Base-by-base conservation (phyloP, 2,113 vertebrate species). In the Xenotilapia caudafasciata region DNA sequence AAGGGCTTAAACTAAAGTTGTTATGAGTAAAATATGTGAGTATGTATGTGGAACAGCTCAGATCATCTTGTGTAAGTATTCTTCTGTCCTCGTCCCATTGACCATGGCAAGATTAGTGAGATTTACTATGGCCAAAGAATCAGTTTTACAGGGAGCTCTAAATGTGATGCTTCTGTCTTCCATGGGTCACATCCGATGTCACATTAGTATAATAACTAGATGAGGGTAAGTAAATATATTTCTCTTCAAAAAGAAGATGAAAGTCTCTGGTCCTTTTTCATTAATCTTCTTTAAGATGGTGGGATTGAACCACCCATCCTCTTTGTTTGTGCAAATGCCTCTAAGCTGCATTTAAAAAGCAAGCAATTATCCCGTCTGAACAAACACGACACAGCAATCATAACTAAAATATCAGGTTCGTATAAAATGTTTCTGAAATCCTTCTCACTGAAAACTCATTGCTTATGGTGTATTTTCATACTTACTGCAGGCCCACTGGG, bases 401-500 rank as follows among this genome's bases (percentile, higher is more conserved):
- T 79, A 89, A 51, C 40, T 56, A 49, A 86, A 77, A 31, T 79
- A 65, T 77, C 62, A 87, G 68, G 85, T 81, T 40, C 8, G 26
- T 86, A 70, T 84, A 47, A 77, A 70, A 83, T 80, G 49, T 90
- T 68, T 92, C 56, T 79, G 51, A 60, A 56, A 79, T 62, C 33
- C 7, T 33, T 82, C 14, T 28, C 68, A 28, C 15, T 15, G 38
- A 31, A 58, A 86, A 58, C 17, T 83, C 14, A 83, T 75, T 84
- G 26, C 19, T 42, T 79, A 35, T 5, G 42, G 80, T 28, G 40
- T 79, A 31, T 87, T 79, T 85, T 73, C 33, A 65, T 80, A 98
- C 98, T 98, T 94, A 99, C 98, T 85, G 96, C 90, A 87, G 97
- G 94, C 58, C 98, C 98, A 7, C 93, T 93, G 75, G 95, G 89